Conservation (phyloP, 2,113 vertebrate species). For the Aldabrachelys gigantea region DNA sequence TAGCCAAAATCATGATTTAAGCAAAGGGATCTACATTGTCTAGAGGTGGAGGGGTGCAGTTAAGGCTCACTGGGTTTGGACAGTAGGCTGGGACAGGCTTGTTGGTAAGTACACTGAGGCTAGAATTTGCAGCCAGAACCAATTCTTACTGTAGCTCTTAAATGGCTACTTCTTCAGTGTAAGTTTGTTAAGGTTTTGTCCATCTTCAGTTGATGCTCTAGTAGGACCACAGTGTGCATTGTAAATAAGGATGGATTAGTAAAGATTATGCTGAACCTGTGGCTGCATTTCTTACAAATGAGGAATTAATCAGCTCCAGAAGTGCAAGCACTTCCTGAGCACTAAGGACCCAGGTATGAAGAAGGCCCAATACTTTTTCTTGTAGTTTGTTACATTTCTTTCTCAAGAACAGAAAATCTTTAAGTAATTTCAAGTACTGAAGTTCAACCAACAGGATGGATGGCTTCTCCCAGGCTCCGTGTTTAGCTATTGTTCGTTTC, state of each 20-base stretch:
- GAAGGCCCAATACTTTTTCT: conserved; percentile 39
- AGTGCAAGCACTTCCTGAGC: background rate
- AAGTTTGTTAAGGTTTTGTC: background rate
- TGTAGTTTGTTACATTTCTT: conserved; percentile 48
- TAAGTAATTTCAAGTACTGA: conserved; percentile 52
- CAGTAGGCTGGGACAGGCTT: background rate
- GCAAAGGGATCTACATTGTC: no score
- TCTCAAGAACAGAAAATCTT: conserved; percentile 61
- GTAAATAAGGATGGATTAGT: background rate
- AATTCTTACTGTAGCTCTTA: background rate
- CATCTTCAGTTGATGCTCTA: background rate
- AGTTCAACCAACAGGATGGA: conserved; percentile 51
- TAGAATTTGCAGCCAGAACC: background rate
- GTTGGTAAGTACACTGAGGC: background rate
- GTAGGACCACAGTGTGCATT: background rate
- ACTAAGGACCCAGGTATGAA: background rate
- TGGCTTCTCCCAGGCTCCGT: conserved; percentile 32
- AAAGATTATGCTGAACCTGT: background rate
- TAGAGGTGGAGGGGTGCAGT: background rate
- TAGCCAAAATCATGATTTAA: no score
- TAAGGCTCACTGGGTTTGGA: background rate
- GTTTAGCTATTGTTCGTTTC: conserved; percentile 23
- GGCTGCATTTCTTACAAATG: background rate
- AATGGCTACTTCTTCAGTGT: background rate
- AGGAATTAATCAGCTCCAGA: background rate